Percentiles rank a stretch among this genome's conserved stretches.
Conservation (phyloP, 2,888 invertebrate species). For the Diaphora mendica region DNA sequence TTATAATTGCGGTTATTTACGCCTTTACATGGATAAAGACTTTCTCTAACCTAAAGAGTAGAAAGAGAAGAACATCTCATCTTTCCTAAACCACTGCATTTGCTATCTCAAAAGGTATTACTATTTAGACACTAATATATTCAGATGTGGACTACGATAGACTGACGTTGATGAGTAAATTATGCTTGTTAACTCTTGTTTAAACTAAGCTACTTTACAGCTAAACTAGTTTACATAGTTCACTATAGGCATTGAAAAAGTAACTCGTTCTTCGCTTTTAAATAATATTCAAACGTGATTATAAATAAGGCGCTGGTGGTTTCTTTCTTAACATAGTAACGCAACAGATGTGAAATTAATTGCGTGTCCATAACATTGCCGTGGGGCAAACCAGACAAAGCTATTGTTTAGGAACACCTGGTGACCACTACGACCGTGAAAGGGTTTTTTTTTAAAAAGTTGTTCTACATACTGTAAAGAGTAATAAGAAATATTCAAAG, state of each 20-base stretch:
- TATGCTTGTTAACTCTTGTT: background rate
- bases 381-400: background rate
- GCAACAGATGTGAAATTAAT: background rate
- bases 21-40: background rate
- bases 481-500: too few species aligned
- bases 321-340: background rate
- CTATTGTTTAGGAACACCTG: slow-evolving; percentile 4
- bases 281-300: background rate
- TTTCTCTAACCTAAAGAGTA: background rate
- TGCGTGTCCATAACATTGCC: background rate
- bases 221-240: background rate
- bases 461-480: background rate
- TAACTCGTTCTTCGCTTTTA: background rate
- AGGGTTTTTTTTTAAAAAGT: background rate
- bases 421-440: background rate
- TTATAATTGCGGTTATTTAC: background rate
- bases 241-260: too few species aligned
- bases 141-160: too few species aligned
- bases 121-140: background rate
- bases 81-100: too few species aligned
- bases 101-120: too few species aligned
- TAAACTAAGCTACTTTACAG: background rate
- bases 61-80: too few species aligned
- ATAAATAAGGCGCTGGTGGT: background rate
- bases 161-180: background rate